Conservation (phyloP, 2,113 vertebrate genomes). For the Tyto alba region DNA sequence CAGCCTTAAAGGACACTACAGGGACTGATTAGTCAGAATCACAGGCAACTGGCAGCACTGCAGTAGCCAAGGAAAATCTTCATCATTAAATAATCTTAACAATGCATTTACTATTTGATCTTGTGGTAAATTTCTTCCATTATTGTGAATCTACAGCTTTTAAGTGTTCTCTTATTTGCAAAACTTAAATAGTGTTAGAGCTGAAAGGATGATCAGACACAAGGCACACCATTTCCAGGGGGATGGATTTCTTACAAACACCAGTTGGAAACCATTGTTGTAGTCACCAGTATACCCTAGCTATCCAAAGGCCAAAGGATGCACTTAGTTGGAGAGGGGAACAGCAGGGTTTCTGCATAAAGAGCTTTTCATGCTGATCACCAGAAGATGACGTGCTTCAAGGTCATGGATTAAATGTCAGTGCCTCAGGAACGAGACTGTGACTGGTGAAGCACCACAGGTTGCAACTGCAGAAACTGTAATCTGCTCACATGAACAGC, state of each 20-base stretch:
- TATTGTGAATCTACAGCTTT: background rate
- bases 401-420: background rate
- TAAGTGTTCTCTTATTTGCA: background rate
- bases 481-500: background rate
- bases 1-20: background rate
- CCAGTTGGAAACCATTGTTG: background rate
- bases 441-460: background rate
- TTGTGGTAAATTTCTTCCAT: background rate
- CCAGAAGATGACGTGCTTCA: background rate
- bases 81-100: background rate
- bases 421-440: background rate
- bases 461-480: accelerated
- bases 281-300: background rate
- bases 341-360: background rate
- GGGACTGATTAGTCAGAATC: background rate
- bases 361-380: background rate
- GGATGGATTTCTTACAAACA: background rate
- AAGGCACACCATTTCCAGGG: background rate
- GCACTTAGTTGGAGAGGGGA: background rate
- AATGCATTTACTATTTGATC: background rate
- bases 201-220: background rate
- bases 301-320: background rate
- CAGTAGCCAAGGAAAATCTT: background rate
- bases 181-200: background rate
- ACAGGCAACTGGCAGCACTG: background rate